Evolutionary conservation across 2,888 invertebrate species (phyloP).

Genomic region (Torymus tubicola): DNA sequence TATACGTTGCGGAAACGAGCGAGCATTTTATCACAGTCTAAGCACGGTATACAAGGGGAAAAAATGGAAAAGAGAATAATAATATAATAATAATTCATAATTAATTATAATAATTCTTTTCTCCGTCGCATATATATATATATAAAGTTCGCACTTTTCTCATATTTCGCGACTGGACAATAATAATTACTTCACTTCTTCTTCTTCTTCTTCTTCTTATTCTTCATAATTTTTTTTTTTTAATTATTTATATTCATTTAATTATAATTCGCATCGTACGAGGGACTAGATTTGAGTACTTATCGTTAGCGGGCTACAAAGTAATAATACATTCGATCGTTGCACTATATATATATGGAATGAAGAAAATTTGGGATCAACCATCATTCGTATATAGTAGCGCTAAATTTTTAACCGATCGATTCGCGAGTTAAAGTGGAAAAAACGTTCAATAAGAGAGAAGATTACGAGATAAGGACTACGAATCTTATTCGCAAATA

Average conservation of each 20-base stretch:
- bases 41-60: conserved; percentile 62
- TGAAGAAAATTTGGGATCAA: neutral
- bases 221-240: neutral
- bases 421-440: conserved; percentile 41
- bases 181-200: neutral
- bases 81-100: too few relatives aligned
- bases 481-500: conserved; percentile 47
- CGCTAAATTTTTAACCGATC: neutral
- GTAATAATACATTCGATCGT: conserved; percentile 54
- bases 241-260: conserved; percentile 26
- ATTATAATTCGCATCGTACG: conserved; percentile 63
- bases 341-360: neutral
- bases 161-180: too few relatives aligned
- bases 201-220: conserved; percentile 2
- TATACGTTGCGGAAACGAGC: conserved; percentile 54
- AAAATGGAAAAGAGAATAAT: neutral
- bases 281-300: conserved; percentile 76
- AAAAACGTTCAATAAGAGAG: conserved; percentile 37
- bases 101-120: conserved; percentile 23
- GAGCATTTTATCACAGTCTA: conserved; percentile 71
- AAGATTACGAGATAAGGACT: conserved; percentile 14
- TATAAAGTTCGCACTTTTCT: too few relatives aligned
- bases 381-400: neutral
- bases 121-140: too few relatives aligned
- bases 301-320: conserved; percentile 69